Evolutionary conservation across 1,140 invertebrate genomes (phyloP), one percentile per base, ranked within the genome.

Genomic region (Bombus confusus): DNA sequence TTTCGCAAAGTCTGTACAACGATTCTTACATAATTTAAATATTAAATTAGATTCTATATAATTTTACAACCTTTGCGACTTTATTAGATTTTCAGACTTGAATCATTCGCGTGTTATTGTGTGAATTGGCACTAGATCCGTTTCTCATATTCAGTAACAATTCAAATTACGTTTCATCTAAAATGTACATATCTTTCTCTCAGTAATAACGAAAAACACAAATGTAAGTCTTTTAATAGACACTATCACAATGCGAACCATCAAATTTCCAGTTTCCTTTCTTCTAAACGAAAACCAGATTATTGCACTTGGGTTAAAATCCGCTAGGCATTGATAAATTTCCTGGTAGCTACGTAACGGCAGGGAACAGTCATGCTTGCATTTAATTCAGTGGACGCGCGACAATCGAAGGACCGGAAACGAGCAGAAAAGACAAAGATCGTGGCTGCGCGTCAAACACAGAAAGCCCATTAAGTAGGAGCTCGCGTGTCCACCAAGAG

Each of bases 381-480:
- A 37, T 78, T 84, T 68, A 78, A 79, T 79, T 84, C 82, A n/a
- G 64, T 15, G 75, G 39, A 82, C 52, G 80, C 22, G 59, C 57
- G 71, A 84, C 83, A 79, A 84, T 84, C 83, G 83, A 84, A 84
- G 66, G 31, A 39, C 39, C 83, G 83, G 83, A 84, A 84, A 79
- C 83, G 76, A 62, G 52, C 25, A 43, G 66, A 80, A 79, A 84
- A 84, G 83, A 84, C 83, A 84, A 80, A 84, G 77, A 85, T 85
- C 71, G 87, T 88, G 87, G 86, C 72, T 64, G 83, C 74, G 86
- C 85, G 86, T 92, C 88, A 91, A 92, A 92, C 91, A 93, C 92
- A 91, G 91, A 93, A 93, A 92, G 87, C 90, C 92, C 92, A 92
- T 93, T 93, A 92, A 93, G 88, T 91, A 90, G 86, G 84, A 84